Percentiles rank a stretch among this genome's conserved stretches.
phyloP scores from a whole-genome alignment of 2,113 vertebrate genomes.

The Microcebus tavaratra region DNA sequence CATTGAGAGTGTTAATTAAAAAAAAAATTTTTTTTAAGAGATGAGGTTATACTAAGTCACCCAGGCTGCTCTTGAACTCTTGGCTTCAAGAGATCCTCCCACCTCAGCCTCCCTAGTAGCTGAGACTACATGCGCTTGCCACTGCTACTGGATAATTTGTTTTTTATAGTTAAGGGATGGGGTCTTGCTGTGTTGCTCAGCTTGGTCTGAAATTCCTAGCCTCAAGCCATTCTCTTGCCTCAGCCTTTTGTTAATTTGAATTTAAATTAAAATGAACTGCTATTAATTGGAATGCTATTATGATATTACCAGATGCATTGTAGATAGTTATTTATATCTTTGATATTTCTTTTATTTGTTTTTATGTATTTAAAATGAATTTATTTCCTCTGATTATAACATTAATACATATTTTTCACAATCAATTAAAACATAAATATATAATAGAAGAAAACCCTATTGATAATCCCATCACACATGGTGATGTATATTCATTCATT shows the following conservation, averaged over 20 bases:
- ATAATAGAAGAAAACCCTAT: background rate
- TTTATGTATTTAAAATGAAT: slow-evolving; percentile 40
- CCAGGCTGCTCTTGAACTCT: too few relatives aligned
- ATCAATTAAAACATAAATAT: background rate
- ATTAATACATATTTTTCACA: background rate
- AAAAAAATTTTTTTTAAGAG: too few relatives aligned
- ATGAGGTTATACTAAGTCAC: too few relatives aligned
- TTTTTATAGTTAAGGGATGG: too few relatives aligned
- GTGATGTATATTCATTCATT: background rate
- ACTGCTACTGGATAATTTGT: too few relatives aligned
- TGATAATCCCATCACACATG: background rate
- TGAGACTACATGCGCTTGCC: too few relatives aligned
- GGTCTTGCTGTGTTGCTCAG: too few relatives aligned
- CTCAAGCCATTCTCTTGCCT: too few relatives aligned
- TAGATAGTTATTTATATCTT: background rate
- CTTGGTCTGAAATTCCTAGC: too few relatives aligned
- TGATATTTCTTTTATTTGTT: background rate
- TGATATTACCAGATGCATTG: background rate
- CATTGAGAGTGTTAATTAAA: background rate
- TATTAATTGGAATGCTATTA: slow-evolving; percentile 12
- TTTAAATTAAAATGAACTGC: slow-evolving; percentile 13
- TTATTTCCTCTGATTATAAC: background rate
- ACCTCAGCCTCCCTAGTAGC: too few relatives aligned
- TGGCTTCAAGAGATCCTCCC: too few relatives aligned
- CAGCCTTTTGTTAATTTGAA: background rate